Percentiles rank a stretch among this genome's conserved stretches.
Evolutionary conservation across 2,797 vertebrate species (phyloP).

Genomic region (Decapterus maruadsi): DNA sequence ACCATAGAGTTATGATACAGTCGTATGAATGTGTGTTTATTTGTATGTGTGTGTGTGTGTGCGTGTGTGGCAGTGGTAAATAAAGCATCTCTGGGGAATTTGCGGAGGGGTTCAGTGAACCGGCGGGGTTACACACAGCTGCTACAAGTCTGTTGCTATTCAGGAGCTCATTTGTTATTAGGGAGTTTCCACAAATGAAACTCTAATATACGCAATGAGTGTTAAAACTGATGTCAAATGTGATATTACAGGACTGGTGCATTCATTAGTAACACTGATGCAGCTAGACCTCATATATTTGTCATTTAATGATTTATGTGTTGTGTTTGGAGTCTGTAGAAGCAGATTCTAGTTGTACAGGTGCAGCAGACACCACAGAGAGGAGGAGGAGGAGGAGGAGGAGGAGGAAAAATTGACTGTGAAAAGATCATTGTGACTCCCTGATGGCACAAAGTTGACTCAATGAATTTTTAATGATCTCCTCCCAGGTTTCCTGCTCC

Average conservation of each 20-base stretch:
- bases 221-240: slow-evolving; percentile 14
- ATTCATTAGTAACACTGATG: background rate
- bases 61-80: slow-evolving; percentile 38
- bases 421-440: background rate
- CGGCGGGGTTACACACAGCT: slow-evolving; percentile 29
- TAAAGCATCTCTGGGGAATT: slow-evolving; percentile 46
- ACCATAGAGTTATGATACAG: slow-evolving; percentile 19
- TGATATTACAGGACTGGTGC: background rate
- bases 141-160: slow-evolving; percentile 45
- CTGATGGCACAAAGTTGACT: background rate
- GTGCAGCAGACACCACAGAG: background rate
- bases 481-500: background rate
- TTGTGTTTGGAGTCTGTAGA: slow-evolving; percentile 2
- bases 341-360: background rate
- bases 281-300: background rate
- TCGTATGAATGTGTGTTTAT: slow-evolving; percentile 5
- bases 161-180: slow-evolving; percentile 59
- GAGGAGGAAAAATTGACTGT: background rate
- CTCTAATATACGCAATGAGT: slow-evolving; percentile 14
- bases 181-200: slow-evolving; percentile 44
- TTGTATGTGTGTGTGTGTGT: slow-evolving; percentile 9
- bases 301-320: slow-evolving; percentile 8
- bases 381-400: background rate
- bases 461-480: background rate
- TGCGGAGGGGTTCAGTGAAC: slow-evolving; percentile 20